Percentiles rank a stretch among this genome's conserved stretches.
phyloP scores from a whole-genome alignment of 2,797 vertebrate genomes.

The Epinephelus malabaricus region DNA sequence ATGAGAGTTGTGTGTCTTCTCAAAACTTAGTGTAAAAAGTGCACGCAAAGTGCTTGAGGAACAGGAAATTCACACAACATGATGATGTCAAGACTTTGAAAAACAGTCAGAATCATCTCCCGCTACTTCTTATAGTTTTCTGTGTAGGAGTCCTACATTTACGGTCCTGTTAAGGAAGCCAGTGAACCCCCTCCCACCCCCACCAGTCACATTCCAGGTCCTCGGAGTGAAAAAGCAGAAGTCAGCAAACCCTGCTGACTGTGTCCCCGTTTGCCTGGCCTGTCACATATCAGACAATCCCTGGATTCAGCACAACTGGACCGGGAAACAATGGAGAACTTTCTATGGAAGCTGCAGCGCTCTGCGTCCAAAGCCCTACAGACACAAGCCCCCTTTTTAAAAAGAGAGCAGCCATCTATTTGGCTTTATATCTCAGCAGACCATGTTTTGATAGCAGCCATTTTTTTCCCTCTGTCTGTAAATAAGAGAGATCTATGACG shows the following conservation, averaged over 20 bases:
- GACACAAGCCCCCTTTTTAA: slow-evolving; percentile 59
- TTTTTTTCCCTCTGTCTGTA: slow-evolving; percentile 49
- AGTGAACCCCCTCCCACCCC: slow-evolving; percentile 7
- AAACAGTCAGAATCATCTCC: not conserved
- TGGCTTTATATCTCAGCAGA: slow-evolving; percentile 57
- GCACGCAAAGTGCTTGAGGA: not conserved
- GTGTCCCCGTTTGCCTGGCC: slow-evolving; percentile 69
- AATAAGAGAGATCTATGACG: slow-evolving; percentile 74
- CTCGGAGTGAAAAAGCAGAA: slow-evolving; percentile 60
- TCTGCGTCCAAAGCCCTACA: slow-evolving; percentile 63
- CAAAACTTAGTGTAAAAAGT: not conserved
- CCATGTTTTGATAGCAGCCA: slow-evolving; percentile 59
- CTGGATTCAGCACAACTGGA: slow-evolving; percentile 83
- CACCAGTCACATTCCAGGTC: slow-evolving; percentile 76
- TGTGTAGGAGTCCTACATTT: slow-evolving; percentile 36
- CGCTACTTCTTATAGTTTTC: slow-evolving; percentile 11
- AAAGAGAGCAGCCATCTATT: slow-evolving; percentile 60
- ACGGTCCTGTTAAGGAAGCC: slow-evolving; percentile 45
- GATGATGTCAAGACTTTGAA: not conserved
- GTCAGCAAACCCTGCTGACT: slow-evolving; percentile 77
- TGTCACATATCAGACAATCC: slow-evolving; percentile 82
- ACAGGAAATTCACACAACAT: not conserved
- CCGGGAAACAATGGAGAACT: slow-evolving; percentile 84
- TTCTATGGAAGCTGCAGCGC: slow-evolving; percentile 79
- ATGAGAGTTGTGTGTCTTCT: slow-evolving; percentile 13